Conservation (phyloP, 1,140 invertebrate genomes). For the Aphelinus atriplicis region DNA sequence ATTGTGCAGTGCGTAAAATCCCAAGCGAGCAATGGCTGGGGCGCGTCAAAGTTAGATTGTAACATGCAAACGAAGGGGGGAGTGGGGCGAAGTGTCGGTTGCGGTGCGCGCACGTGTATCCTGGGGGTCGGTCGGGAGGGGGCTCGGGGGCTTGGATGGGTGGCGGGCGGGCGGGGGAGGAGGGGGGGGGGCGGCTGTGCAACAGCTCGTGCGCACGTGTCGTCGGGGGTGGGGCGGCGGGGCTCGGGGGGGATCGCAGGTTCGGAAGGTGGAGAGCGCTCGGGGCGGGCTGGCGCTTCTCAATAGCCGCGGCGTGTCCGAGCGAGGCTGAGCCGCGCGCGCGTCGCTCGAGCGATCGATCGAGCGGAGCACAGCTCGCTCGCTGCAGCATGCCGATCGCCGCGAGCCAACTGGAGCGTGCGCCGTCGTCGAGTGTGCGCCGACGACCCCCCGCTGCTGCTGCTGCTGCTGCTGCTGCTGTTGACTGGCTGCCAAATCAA, state of each 20-base stretch:
- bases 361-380: too few relatives aligned
- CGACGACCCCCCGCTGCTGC: neutral
- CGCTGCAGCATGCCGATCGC: neutral
- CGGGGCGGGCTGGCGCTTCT: conserved; percentile 1
- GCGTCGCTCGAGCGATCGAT: neutral
- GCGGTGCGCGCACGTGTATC: too few relatives aligned
- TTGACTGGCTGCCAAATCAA: neutral
- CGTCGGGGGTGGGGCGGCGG: neutral
- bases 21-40: too few relatives aligned
- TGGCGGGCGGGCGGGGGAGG: neutral
- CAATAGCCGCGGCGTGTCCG: conserved; percentile 24
- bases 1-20: too few relatives aligned
- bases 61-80: neutral
- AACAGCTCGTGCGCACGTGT: conserved; percentile 4
- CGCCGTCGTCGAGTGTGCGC: neutral
- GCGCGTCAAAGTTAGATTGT: too few relatives aligned
- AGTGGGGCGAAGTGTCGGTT: too few relatives aligned
- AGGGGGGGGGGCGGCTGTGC: conserved; percentile 4
- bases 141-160: neutral
- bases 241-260: too few relatives aligned
- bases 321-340: neutral
- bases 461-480: neutral
- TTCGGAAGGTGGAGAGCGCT: too few relatives aligned
- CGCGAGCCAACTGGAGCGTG: too few relatives aligned
- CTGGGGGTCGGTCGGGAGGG: too few relatives aligned